Evolutionary conservation across 2,113 vertebrate genomes (phyloP).

Genomic region (Genyomyrus donnyi): DNA sequence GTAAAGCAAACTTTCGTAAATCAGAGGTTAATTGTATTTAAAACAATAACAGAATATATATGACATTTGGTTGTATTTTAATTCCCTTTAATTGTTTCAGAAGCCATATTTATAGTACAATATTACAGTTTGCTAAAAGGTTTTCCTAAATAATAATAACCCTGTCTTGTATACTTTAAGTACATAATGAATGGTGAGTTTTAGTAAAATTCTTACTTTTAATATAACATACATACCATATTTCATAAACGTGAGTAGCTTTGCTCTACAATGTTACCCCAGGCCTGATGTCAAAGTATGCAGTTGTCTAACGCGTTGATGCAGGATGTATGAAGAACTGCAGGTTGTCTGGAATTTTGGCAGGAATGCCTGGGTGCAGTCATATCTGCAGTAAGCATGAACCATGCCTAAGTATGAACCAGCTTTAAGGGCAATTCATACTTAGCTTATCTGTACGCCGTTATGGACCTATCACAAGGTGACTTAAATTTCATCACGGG

Average conservation of each 20-base stretch:
- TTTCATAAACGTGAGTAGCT: background rate
- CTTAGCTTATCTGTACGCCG: background rate
- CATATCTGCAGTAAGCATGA: background rate
- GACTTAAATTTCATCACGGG: background rate
- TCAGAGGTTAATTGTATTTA: too few relatives aligned
- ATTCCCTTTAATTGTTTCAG: too few relatives aligned
- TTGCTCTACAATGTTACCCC: background rate
- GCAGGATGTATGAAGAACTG: background rate
- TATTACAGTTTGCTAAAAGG: background rate
- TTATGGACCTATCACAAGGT: background rate
- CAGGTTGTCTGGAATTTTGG: background rate
- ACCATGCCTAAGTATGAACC: background rate
- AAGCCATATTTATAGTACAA: background rate
- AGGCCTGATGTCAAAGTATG: background rate
- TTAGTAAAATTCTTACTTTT: background rate
- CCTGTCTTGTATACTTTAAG: background rate
- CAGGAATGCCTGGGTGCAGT: background rate
- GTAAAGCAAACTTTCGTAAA: background rate
- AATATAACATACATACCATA: background rate
- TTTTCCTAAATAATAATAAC: background rate
- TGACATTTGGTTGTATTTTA: too few relatives aligned
- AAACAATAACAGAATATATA: too few relatives aligned
- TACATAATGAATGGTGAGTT: background rate
- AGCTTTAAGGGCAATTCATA: background rate
- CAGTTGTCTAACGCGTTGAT: background rate